Conservation (phyloP, 92 coral and sea anemone genomes). For the Micromussa lordhowensis region DNA sequence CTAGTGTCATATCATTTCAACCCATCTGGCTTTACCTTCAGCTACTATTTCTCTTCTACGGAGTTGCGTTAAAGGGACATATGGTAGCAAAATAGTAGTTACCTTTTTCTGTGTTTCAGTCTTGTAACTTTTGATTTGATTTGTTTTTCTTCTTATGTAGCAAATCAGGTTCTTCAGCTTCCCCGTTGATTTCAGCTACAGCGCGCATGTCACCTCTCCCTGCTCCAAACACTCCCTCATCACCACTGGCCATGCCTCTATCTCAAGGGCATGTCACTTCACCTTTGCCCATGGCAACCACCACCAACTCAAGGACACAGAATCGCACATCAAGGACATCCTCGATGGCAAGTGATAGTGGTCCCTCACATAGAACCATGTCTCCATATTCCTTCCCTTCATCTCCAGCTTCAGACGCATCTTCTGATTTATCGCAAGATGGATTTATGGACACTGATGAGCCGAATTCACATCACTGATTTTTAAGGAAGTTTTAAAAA, state of each 20-base stretch:
- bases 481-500: constrained; percentile 12
- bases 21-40: neutral
- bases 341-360: constrained; percentile 93
- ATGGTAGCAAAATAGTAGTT: neutral
- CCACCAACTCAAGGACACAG: constrained; percentile 63
- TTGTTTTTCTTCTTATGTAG: neutral
- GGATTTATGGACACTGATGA: constrained; percentile 91
- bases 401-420: constrained; percentile 92
- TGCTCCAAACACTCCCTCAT: constrained; percentile 77
- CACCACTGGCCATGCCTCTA: constrained; percentile 90
- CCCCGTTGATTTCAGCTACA: constrained; percentile 82
- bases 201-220: constrained; percentile 88
- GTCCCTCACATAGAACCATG: constrained; percentile 86
- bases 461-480: constrained; percentile 79
- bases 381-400: constrained; percentile 96
- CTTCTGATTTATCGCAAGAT: constrained; percentile 91
- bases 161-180: constrained; percentile 45
- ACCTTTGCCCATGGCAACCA: constrained; percentile 56
- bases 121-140: neutral
- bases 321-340: constrained; percentile 89
- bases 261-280: constrained; percentile 73
- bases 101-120: no score
- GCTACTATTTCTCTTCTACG: neutral
- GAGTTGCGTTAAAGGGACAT: neutral
- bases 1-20: neutral